A percentile compares a stretch with the other conserved stretches of the same genome.
Evolutionary conservation across 2,888 invertebrate species (phyloP).

Genomic region (Brenthis hecate): DNA sequence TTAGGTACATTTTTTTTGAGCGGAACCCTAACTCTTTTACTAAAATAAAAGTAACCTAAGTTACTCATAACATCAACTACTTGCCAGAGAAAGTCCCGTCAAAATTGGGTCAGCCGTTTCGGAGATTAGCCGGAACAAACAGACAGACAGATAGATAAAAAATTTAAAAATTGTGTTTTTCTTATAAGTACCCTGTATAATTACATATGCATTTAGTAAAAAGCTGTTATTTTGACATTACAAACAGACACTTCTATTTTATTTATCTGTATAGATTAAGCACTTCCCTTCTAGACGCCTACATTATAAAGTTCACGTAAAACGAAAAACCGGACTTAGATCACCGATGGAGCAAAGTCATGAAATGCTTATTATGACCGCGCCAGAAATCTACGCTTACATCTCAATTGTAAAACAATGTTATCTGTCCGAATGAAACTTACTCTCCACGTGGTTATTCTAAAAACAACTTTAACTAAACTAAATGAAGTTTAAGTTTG

Average conservation of each 20-base stretch:
- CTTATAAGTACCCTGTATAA: no score
- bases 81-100: no score
- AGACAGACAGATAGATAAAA: no score
- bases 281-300: slow-evolving; percentile 15
- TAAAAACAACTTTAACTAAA: slow-evolving; percentile 46
- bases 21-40: no score
- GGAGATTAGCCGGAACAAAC: no score
- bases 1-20: not conserved
- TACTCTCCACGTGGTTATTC: slow-evolving; percentile 27
- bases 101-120: no score
- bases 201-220: no score
- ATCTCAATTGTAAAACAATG: slow-evolving; percentile 75
- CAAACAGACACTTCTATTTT: no score
- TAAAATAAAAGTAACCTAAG: no score
- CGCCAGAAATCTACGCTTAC: slow-evolving; percentile 58
- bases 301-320: slow-evolving; percentile 15
- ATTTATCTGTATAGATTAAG: not conserved
- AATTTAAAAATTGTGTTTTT: no score
- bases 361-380: slow-evolving; percentile 62
- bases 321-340: slow-evolving; percentile 26
- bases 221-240: no score
- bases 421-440: slow-evolving; percentile 55
- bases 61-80: no score
- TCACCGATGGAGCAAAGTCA: slow-evolving; percentile 46
- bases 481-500: slow-evolving; percentile 42